Evolutionary conservation across 2,888 invertebrate genomes (phyloP), one percentile per base, ranked within the genome.

Genomic region (Danaus chrysippus): DNA sequence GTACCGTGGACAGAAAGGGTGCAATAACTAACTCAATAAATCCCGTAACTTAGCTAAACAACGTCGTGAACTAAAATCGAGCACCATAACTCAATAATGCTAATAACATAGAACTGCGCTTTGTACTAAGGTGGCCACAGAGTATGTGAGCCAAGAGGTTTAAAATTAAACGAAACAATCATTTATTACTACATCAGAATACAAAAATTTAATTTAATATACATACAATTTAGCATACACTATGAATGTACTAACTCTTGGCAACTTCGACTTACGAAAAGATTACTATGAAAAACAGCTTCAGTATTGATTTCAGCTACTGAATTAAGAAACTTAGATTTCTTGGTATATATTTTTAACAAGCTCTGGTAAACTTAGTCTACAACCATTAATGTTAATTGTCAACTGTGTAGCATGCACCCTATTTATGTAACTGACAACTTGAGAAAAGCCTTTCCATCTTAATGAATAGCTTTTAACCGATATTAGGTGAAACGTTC

Each of bases 21-120:
- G 58, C 17, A 15, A 52, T 42, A 13, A 44, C 54, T 54, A 44
- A 52, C 49, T 46, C 52, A 53, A 53, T 56, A 57, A 55, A 42
- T 56, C 54, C 49, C 57, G 61, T 60, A 61, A 59, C 42, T 60
- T 54, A 41, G 46, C 56, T 62, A 61, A 65, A 66, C 68, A 68
- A 64, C 62, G 56, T 62, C 59, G 64, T 68, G 61, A 65, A 67
- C 66, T 67, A 65, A 65, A 69, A 68, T 65, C 59, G 62, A 70
- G 65, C 65, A 66, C 64, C 68, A 64, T 68, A 70, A 70, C 64
- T 68, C 64, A 70, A 70, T 70, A 64, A 61, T 67, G 57, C 66
- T 64, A 59, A 52, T 49, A 56, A 61, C 59, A 58, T 61, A 55
- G 58, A 62, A 65, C 62, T 64, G 61, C 60, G 44, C 57, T 58